These are phyloP conservation scores for Anguilla pacifica DNA, from an alignment of 2,797 vertebrate genomes.

Conservation along the genomic window DNA sequence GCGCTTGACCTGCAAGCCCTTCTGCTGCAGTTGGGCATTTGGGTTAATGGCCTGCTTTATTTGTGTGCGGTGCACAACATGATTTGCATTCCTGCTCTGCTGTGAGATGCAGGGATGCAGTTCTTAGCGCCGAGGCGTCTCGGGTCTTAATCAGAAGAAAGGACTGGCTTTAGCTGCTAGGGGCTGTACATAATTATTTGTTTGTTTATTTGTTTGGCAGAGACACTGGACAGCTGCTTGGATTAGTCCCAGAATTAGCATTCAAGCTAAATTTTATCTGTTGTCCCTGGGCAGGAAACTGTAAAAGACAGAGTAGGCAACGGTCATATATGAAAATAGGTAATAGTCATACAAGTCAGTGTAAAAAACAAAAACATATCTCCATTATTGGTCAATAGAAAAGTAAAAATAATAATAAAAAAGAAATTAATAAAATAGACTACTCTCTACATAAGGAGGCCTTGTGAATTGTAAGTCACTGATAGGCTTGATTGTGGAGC, in stretches of 20 bases:
- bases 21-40: not conserved
- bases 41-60: not conserved
- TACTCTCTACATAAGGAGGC: not conserved
- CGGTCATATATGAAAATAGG: not conserved
- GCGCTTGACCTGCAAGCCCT: not conserved
- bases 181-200: not conserved
- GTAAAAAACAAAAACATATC: too few species aligned
- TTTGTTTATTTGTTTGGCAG: too few species aligned
- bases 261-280: not conserved
- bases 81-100: not conserved
- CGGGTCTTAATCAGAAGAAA: not conserved
- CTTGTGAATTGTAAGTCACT: not conserved
- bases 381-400: too few species aligned
- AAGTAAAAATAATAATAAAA: too few species aligned
- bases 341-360: too few species aligned
- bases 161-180: not conserved
- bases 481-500: not conserved
- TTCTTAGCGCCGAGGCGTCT: not conserved
- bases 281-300: too few species aligned
- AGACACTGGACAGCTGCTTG: too few species aligned
- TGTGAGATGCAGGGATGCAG: not conserved
- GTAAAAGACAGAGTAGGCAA: too few species aligned
- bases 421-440: too few species aligned
- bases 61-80: not conserved
- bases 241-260: too few species aligned